These are phyloP conservation scores for Andrena camellia DNA, from an alignment of 2,888 invertebrate genomes.

Conservation along the genomic window DNA sequence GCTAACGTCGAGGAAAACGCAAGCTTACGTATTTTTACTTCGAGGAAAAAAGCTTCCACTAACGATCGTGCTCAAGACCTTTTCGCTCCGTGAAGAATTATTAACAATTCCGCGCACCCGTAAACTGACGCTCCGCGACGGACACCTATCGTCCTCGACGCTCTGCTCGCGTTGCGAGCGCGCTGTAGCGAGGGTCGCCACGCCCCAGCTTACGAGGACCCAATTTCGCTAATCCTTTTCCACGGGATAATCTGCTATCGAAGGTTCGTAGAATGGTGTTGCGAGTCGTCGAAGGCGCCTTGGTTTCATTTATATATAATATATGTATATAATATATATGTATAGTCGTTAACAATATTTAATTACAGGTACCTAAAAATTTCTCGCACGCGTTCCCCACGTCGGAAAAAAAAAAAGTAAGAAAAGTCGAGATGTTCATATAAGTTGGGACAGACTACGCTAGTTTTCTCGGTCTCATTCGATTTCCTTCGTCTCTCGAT, in stretches of 20 bases:
- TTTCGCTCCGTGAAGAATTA: conserved; percentile 29
- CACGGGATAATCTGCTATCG: conserved; percentile 34
- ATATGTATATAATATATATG: conserved; percentile 63
- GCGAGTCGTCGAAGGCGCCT: conserved; percentile 69
- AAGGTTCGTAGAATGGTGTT: conserved; percentile 56
- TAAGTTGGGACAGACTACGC: conserved; percentile 65
- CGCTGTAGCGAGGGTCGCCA: neutral
- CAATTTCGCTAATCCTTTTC: conserved; percentile 11
- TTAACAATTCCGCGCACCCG: neutral
- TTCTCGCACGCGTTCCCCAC: conserved; percentile 70
- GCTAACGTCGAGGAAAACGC: conserved; percentile 51
- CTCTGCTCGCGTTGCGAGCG: neutral
- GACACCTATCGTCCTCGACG: neutral
- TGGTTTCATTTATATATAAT: conserved; percentile 59
- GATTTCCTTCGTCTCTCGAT: conserved; percentile 1
- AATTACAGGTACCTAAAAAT: conserved; percentile 76
- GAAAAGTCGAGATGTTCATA: conserved; percentile 72
- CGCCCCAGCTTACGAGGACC: neutral
- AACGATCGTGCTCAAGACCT: conserved; percentile 44
- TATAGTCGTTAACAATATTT: conserved; percentile 69
- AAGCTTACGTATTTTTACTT: conserved; percentile 45
- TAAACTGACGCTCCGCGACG: conserved; percentile 4
- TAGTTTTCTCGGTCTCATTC: conserved; percentile 34
- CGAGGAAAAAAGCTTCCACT: conserved; percentile 59
- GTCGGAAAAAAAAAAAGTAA: conserved; percentile 71